These are phyloP conservation scores for Rhagologus leucostigma DNA, from an alignment of 2,113 vertebrate genomes.

Conservation along the genomic window DNA sequence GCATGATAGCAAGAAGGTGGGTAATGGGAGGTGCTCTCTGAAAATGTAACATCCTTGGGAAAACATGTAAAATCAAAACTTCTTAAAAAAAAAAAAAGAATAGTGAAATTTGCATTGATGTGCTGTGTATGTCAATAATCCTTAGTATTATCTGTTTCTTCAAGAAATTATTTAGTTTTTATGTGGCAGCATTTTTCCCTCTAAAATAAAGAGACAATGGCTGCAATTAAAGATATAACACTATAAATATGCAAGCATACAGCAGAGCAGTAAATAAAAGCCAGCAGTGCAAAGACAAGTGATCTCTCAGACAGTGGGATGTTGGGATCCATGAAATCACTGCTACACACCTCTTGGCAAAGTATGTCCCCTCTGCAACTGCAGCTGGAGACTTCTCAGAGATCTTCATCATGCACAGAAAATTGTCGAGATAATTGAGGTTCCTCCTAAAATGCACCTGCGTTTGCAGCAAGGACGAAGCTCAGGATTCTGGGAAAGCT, in stretches of 20 bases:
- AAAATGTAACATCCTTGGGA: neutral
- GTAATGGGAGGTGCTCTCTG: neutral
- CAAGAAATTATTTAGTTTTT: neutral
- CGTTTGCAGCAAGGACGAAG: neutral
- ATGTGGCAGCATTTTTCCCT: neutral
- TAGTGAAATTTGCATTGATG: neutral
- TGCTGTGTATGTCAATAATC: neutral
- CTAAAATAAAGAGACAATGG: neutral
- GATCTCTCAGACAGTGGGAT: neutral
- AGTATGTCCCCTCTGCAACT: neutral
- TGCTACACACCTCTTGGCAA: neutral
- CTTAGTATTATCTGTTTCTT: neutral
- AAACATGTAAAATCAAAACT: neutral
- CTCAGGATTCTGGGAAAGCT: constrained; percentile 89
- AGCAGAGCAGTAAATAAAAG: neutral
- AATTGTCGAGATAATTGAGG: neutral
- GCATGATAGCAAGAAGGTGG: neutral
- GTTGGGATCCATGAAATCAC: neutral
- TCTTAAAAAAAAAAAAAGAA: neutral
- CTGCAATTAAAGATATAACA: neutral
- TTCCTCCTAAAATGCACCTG: neutral
- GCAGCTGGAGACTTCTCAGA: neutral
- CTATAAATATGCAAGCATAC: constrained; percentile 3
- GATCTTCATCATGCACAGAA: neutral
- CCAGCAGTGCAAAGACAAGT: neutral